phyloP scores from a whole-genome alignment of 2,797 vertebrate species.

The Sebastes trivittatus region DNA sequence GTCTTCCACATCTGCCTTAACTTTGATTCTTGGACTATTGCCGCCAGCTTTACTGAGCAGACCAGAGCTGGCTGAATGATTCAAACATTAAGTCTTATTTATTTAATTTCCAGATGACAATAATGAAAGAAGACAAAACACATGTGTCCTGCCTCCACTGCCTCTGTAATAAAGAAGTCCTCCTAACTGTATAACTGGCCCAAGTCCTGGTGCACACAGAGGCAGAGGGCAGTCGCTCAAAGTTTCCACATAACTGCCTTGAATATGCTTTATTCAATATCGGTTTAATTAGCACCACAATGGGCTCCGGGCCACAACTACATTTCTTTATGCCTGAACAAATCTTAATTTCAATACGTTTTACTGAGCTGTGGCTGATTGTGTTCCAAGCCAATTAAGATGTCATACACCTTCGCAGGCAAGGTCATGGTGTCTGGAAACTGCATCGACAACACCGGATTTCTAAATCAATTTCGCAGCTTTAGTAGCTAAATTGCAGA shows the following conservation, averaged over 20 bases:
- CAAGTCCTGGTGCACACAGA: not conserved
- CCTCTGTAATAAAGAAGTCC: not conserved
- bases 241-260: conserved; percentile 18
- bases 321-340: conserved; percentile 36
- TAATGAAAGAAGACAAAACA: not conserved
- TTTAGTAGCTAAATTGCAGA: conserved; percentile 58
- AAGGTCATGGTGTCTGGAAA: conserved; percentile 55
- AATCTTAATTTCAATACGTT: conserved; percentile 41
- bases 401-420: conserved; percentile 56
- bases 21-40: not conserved
- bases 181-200: not conserved
- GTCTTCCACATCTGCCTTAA: not conserved
- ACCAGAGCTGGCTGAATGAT: not conserved
- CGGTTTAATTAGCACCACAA: conserved; percentile 48
- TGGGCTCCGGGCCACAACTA: conserved; percentile 7
- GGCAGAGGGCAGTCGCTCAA: not conserved
- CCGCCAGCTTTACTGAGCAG: not conserved
- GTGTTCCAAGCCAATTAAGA: conserved; percentile 57
- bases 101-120: not conserved
- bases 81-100: not conserved
- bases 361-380: conserved; percentile 24
- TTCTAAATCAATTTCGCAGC: conserved; percentile 63
- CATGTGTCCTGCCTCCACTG: not conserved
- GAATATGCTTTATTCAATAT: conserved; percentile 19
- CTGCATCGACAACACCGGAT: conserved; percentile 43